A percentile compares a stretch with the other conserved stretches of the same genome.
Evolutionary conservation across 2,797 vertebrate species (phyloP).

Genomic region (Rhinophrynus dorsalis): DNA sequence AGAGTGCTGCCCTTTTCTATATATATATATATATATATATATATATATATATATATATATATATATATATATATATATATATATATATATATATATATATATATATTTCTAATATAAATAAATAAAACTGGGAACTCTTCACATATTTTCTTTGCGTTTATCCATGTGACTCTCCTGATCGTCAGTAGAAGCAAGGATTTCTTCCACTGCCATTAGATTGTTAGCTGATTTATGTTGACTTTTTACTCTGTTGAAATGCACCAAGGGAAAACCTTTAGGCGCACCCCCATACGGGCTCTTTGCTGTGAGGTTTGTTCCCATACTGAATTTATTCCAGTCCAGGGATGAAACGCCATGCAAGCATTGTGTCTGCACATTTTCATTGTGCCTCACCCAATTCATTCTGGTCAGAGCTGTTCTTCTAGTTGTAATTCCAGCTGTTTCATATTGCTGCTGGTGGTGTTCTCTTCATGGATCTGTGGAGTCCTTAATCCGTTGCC

Average conservation of each 20-base stretch:
- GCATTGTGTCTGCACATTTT: constrained; percentile 7
- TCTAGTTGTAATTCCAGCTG: constrained; percentile 26
- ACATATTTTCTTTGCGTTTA: too few species aligned
- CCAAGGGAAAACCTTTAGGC: not conserved
- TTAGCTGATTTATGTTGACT: constrained; percentile 10
- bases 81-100: too few species aligned
- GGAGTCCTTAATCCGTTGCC: not conserved
- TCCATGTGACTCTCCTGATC: too few species aligned
- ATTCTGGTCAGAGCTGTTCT: not conserved
- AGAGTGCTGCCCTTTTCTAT: too few species aligned
- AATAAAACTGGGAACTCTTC: too few species aligned
- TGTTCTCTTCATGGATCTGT: constrained; percentile 13
- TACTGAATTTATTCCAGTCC: constrained; percentile 31
- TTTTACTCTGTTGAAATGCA: not conserved
- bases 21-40: too few species aligned
- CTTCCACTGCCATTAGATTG: not conserved
- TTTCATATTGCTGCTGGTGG: constrained; percentile 25
- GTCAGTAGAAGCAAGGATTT: not conserved
- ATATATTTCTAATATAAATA: too few species aligned
- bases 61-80: too few species aligned
- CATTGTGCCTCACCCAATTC: constrained; percentile 21
- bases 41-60: too few species aligned
- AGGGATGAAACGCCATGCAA: not conserved
- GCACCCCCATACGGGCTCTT: not conserved
- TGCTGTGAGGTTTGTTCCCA: constrained; percentile 13